A percentile compares a stretch with the other conserved stretches of the same genome.
These are phyloP conservation scores for Perca flavescens DNA, from an alignment of 2,113 vertebrate species.

Conservation along the genomic window DNA sequence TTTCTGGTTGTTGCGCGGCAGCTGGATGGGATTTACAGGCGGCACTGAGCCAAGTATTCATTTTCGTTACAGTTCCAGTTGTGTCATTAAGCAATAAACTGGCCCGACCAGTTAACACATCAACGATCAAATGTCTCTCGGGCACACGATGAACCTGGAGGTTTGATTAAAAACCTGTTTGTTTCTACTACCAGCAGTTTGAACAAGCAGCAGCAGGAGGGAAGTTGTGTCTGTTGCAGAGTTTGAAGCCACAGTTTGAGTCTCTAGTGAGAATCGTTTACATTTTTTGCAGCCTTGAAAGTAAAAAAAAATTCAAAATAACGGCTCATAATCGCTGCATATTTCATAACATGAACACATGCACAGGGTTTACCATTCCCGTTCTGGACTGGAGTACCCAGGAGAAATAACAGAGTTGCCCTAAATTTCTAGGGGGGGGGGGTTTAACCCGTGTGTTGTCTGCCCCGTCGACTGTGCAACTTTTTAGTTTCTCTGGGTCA, in stretches of 20 bases:
- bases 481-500: no score
- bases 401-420: no score
- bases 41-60: not conserved
- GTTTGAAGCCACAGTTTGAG: not conserved
- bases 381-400: no score
- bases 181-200: not conserved
- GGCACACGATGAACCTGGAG: not conserved
- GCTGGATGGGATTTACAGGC: not conserved
- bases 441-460: no score
- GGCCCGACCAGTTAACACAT: conserved; percentile 5
- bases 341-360: not conserved
- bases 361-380: not conserved
- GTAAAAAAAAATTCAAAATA: not conserved
- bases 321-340: not conserved
- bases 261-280: not conserved
- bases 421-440: no score
- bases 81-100: conserved; percentile 19
- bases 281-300: not conserved
- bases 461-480: no score
- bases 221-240: not conserved
- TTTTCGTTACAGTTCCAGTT: not conserved
- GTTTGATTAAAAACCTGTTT: conserved; percentile 4
- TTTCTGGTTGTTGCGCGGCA: not conserved
- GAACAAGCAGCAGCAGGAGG: not conserved
- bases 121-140: not conserved